Conservation (phyloP, 2,797 vertebrate genomes). For the Gymnodraco acuticeps region DNA sequence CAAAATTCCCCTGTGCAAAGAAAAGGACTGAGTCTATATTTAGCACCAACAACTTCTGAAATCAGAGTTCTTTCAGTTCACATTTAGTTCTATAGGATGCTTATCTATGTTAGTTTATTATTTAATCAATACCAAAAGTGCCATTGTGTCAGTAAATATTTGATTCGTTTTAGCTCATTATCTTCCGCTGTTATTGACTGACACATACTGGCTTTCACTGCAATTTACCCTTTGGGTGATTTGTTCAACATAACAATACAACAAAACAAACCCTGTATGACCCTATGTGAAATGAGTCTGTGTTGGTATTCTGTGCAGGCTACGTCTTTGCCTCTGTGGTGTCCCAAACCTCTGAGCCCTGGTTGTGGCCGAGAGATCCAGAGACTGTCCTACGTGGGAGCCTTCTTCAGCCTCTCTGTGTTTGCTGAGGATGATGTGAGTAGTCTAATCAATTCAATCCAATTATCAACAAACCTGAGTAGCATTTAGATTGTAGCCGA, state of each 20-base stretch:
- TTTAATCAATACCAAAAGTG: neutral
- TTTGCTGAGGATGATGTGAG: slow-evolving; percentile 98
- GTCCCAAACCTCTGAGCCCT: slow-evolving; percentile 93
- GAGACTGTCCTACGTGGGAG: slow-evolving; percentile 94
- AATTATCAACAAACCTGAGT: neutral
- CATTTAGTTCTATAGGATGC: neutral
- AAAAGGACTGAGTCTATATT: slow-evolving; percentile 1
- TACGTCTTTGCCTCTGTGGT: slow-evolving; percentile 93
- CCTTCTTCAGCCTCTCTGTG: slow-evolving; percentile 97
- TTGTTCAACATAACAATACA: no score
- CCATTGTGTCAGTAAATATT: neutral
- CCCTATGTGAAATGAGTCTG: slow-evolving; percentile 1
- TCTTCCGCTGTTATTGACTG: neutral
- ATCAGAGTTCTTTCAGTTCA: slow-evolving; percentile 5
- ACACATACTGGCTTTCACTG: neutral
- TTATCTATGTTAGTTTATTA: neutral
- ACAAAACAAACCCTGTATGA: neutral
- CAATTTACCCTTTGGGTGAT: neutral
- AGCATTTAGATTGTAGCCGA: neutral
- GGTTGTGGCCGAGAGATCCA: slow-evolving; percentile 96
- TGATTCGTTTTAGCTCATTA: neutral
- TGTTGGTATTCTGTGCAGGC: slow-evolving; percentile 78
- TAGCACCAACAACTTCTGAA: neutral
- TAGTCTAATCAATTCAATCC: slow-evolving; percentile 29
- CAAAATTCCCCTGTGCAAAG: neutral